Percentiles rank a stretch among this genome's conserved stretches.
These are phyloP conservation scores for Molorchus minor DNA, from an alignment of 2,888 invertebrate species.

Conservation along the genomic window DNA sequence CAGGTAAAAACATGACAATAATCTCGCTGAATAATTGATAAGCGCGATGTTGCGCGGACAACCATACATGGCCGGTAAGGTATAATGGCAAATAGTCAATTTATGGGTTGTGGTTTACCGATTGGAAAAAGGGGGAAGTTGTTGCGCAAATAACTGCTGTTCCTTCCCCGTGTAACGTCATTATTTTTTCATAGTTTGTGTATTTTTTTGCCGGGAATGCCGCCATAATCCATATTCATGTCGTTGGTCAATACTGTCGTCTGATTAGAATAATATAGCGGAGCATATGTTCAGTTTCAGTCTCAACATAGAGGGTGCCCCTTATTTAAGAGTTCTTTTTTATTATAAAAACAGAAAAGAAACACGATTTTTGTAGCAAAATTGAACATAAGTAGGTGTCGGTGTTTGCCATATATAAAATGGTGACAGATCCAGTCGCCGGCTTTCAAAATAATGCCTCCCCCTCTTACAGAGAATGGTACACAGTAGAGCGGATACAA, in stretches of 20 bases:
- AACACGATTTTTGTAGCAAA: too few relatives aligned
- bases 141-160: slow-evolving; percentile 17
- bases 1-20: slow-evolving; percentile 15
- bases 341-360: too few relatives aligned
- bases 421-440: too few relatives aligned
- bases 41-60: slow-evolving; percentile 8
- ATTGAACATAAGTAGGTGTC: too few relatives aligned
- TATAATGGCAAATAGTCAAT: slow-evolving; percentile 21
- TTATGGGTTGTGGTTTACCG: slow-evolving; percentile 26
- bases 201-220: slow-evolving; percentile 16
- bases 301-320: too few relatives aligned
- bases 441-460: too few relatives aligned
- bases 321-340: too few relatives aligned
- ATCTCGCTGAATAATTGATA: slow-evolving; percentile 20
- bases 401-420: too few relatives aligned
- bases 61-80: neutral
- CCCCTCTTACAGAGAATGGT: too few relatives aligned
- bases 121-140: slow-evolving; percentile 10
- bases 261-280: slow-evolving; percentile 1
- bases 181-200: slow-evolving; percentile 20
- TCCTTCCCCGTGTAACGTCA: neutral
- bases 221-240: slow-evolving; percentile 20
- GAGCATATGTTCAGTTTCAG: slow-evolving; percentile 4
- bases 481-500: too few relatives aligned
- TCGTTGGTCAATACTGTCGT: slow-evolving; percentile 7